Conservation (phyloP, 2,797 vertebrate genomes). For the Enteromius trimaculatus region DNA sequence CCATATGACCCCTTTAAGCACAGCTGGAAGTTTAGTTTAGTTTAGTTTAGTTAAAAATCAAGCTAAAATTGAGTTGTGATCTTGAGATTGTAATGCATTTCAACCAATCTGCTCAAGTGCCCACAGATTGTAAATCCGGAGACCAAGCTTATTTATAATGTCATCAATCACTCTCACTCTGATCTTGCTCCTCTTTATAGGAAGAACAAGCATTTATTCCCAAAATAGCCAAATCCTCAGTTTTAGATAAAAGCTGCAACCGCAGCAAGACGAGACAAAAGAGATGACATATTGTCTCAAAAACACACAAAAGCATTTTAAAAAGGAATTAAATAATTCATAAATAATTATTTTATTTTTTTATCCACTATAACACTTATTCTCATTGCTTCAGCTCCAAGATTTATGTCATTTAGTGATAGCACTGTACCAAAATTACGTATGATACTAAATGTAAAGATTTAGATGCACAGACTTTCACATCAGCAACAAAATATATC, state of each 20-base stretch:
- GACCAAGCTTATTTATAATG: slow-evolving; percentile 17
- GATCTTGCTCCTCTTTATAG: background rate
- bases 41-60: background rate
- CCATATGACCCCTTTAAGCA: no score
- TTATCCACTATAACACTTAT: background rate
- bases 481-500: background rate
- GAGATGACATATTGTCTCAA: background rate
- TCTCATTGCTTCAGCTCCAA: no score
- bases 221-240: slow-evolving; percentile 7
- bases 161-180: background rate
- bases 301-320: background rate
- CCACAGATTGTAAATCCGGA: slow-evolving; percentile 66
- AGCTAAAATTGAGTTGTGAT: background rate
- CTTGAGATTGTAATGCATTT: slow-evolving; percentile 1
- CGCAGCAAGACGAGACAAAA: background rate
- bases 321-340: background rate
- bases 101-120: slow-evolving; percentile 64
- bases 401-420: background rate
- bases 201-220: background rate
- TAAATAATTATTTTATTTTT: background rate
- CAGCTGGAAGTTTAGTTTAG: background rate
- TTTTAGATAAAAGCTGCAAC: slow-evolving; percentile 14
- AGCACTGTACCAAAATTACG: background rate
- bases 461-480: background rate
- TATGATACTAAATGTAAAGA: background rate